phyloP scores from a whole-genome alignment of 2,113 vertebrate genomes.

The Lepus americanus region DNA sequence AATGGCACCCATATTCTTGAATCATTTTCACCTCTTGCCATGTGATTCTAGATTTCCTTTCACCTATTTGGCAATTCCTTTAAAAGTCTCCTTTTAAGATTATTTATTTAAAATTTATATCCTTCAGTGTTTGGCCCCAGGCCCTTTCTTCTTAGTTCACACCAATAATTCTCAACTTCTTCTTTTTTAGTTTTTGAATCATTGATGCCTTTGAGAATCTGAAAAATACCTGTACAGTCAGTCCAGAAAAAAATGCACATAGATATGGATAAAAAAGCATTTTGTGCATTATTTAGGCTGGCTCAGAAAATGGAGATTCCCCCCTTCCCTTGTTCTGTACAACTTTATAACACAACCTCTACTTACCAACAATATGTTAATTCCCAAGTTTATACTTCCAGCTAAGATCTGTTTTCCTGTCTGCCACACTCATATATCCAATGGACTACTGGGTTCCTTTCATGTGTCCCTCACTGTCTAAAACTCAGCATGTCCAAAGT shows the following conservation, averaged over 20 bases:
- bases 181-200: neutral
- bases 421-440: neutral
- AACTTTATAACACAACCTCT: neutral
- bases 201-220: neutral
- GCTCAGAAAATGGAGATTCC: neutral
- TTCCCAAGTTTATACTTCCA: constrained; percentile 10
- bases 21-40: neutral
- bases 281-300: neutral
- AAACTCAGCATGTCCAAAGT: neutral
- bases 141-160: neutral
- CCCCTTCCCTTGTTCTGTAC: neutral
- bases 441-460: neutral
- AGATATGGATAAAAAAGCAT: neutral
- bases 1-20: neutral
- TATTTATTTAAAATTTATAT: neutral
- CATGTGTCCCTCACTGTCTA: neutral
- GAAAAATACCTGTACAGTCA: neutral
- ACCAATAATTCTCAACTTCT: neutral
- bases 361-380: neutral
- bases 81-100: neutral
- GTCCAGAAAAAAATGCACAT: neutral
- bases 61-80: neutral
- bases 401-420: constrained; percentile 32
- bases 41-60: constrained; percentile 31
- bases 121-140: neutral